These are phyloP conservation scores for Acropternis orthonyx DNA, from an alignment of 2,797 vertebrate genomes.

Conservation along the genomic window DNA sequence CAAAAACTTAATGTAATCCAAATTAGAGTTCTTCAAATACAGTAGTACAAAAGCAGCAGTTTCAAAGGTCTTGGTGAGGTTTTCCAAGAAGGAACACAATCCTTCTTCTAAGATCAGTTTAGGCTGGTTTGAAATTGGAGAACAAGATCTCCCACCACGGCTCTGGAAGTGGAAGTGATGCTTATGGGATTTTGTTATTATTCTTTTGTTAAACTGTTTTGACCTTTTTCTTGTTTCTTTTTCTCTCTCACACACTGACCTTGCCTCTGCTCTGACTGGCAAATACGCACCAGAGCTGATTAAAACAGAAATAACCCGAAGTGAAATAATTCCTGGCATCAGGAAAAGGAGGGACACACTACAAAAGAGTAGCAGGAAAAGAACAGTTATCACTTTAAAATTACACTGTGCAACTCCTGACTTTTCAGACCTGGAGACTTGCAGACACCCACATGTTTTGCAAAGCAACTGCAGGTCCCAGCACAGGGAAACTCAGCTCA, in stretches of 20 bases:
- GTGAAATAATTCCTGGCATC: fast-evolving
- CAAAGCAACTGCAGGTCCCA: neutral
- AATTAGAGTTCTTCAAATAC: neutral
- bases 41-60: neutral
- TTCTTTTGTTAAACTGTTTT: neutral
- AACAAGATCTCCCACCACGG: neutral
- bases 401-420: fast-evolving
- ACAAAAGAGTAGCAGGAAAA: neutral
- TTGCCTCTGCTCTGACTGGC: neutral
- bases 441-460: neutral
- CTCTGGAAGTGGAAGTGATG: neutral
- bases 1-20: neutral
- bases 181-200: neutral
- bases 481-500: neutral
- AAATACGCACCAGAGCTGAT: neutral
- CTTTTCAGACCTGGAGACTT: neutral
- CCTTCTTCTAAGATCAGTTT: neutral
- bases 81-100: neutral
- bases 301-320: neutral
- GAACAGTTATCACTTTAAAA: neutral
- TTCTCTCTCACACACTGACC: neutral
- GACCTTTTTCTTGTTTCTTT: neutral
- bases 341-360: neutral
- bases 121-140: neutral
- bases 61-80: neutral